Conservation (phyloP, 2,113 vertebrate species). For the Callionymus lyra region DNA sequence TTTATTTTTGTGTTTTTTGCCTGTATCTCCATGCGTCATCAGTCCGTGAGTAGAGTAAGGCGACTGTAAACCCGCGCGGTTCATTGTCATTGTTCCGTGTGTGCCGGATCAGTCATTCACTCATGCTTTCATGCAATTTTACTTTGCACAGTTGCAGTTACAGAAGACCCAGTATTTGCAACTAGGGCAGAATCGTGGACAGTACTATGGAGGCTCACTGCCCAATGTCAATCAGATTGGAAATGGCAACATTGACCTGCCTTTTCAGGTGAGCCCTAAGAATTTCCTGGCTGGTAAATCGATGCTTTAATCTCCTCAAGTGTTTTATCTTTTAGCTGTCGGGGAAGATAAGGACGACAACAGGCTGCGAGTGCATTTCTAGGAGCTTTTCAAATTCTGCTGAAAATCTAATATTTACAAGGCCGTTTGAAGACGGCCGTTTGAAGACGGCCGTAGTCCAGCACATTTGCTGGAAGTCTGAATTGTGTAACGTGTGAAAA, state of each 20-base stretch:
- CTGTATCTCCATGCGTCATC: no score
- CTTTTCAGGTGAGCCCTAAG: constrained; percentile 92
- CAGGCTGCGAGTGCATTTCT: constrained; percentile 14
- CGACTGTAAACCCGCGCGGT: constrained; percentile 22
- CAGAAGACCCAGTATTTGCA: constrained; percentile 98
- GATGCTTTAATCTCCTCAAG: no score
- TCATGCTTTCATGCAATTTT: constrained; percentile 72
- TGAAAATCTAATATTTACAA: no score
- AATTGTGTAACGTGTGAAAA: not conserved
- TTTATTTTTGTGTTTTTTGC: no score
- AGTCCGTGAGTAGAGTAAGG: no score
- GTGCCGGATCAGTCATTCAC: constrained; percentile 63
- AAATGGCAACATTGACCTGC: constrained; percentile 88
- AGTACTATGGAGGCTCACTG: constrained; percentile 96
- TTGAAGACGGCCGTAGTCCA: no score
- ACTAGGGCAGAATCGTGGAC: constrained; percentile 93
- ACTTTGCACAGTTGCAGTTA: constrained; percentile 89
- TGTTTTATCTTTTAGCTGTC: constrained; percentile 21
- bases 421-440: no score
- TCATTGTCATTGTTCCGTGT: constrained; percentile 43
- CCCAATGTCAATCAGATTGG: constrained; percentile 99
- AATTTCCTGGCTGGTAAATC: constrained; percentile 46
- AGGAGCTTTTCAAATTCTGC: not conserved
- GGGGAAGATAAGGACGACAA: constrained; percentile 19
- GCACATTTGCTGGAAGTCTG: constrained; percentile 8